These are phyloP conservation scores for Eupristina koningsbergeri DNA, from an alignment of 1,140 invertebrate species.

Conservation along the genomic window DNA sequence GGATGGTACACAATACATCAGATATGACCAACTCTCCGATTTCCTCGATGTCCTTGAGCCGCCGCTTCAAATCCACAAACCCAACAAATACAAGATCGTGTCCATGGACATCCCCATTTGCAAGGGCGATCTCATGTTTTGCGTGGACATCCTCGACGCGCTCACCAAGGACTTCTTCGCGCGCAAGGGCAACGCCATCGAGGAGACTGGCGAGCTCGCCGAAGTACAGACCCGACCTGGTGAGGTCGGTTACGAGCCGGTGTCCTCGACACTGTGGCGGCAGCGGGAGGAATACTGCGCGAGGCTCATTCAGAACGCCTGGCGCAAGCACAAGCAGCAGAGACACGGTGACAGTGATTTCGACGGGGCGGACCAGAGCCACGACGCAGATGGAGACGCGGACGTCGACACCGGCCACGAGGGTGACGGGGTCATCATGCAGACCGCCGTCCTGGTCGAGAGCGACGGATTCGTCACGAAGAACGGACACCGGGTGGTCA, in stretches of 20 bases:
- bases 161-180: conserved; percentile 97
- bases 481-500: conserved; percentile 90
- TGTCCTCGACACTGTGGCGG: conserved; percentile 93
- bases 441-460: conserved; percentile 86
- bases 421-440: conserved; percentile 72
- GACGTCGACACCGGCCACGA: conserved; percentile 50
- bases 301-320: conserved; percentile 93
- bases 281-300: conserved; percentile 97
- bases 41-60: conserved; percentile 95
- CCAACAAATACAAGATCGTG: conserved; percentile 98
- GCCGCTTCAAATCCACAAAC: conserved; percentile 96
- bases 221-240: conserved; percentile 85
- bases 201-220: conserved; percentile 87
- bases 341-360: conserved; percentile 73
- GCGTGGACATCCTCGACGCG: conserved; percentile 97
- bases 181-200: conserved; percentile 92
- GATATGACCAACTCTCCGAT: conserved; percentile 92
- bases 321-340: conserved; percentile 87
- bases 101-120: conserved; percentile 99
- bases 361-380: conserved; percentile 29
- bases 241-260: conserved; percentile 90
- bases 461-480: conserved; percentile 86
- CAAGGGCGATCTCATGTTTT: conserved; percentile 96
- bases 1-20: conserved; percentile 96
- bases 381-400: conserved; percentile 53